Conservation (phyloP, 2,113 vertebrate genomes). For the Candoia aspera region DNA sequence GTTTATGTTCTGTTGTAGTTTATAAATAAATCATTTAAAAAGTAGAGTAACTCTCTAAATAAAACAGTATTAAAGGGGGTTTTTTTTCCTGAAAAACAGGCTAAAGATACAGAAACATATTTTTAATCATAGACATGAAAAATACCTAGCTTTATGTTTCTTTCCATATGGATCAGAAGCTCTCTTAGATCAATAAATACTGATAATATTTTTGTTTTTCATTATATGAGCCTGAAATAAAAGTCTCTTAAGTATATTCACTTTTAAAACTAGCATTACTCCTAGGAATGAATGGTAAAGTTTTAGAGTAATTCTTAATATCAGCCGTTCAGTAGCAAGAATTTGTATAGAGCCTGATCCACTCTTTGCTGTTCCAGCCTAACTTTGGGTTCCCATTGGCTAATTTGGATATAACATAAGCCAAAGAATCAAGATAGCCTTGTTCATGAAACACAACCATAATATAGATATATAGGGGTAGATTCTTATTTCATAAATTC, state of each 20-base stretch:
- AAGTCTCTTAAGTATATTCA: not conserved
- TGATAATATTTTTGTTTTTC: not conserved
- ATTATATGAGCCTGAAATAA: too few species aligned
- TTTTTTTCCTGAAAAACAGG: constrained; percentile 27
- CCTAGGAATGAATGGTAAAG: not conserved
- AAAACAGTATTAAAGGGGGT: constrained; percentile 45
- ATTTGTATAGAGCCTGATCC: not conserved
- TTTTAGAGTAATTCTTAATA: not conserved
- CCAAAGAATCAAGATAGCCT: not conserved
- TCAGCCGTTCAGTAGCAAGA: not conserved
- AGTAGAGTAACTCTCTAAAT: constrained; percentile 23
- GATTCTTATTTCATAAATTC: not conserved
- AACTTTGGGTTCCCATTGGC: not conserved
- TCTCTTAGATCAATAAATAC: not conserved
- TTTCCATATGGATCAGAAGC: not conserved
- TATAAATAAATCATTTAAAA: constrained; percentile 18
- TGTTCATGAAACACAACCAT: not conserved
- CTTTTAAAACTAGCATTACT: not conserved
- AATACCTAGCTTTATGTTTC: not conserved
- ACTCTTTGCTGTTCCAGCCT: not conserved
- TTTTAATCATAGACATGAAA: too few species aligned
- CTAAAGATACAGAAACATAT: constrained; percentile 12
- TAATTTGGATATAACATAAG: not conserved
- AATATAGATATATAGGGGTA: not conserved
- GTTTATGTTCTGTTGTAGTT: not conserved